Conservation (phyloP, 2,797 vertebrate genomes). For the Australoheros facetus region DNA sequence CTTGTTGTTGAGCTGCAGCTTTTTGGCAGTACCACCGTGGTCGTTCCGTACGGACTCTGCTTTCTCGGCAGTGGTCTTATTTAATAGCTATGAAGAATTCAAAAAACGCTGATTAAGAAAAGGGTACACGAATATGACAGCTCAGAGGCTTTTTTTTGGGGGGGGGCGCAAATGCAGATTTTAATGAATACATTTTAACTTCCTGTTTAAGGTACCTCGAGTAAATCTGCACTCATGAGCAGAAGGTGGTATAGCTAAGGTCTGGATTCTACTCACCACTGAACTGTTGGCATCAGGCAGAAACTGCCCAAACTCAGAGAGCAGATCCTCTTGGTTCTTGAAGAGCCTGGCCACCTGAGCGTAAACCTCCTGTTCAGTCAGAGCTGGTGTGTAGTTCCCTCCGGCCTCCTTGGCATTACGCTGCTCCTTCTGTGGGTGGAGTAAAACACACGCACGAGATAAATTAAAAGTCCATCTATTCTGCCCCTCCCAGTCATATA, state of each 20-base stretch:
- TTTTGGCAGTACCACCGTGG: slow-evolving; percentile 92
- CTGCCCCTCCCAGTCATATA: not conserved
- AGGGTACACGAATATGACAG: not conserved
- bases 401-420: slow-evolving; percentile 98
- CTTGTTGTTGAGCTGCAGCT: slow-evolving; percentile 93
- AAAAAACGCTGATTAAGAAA: not conserved
- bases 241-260: not conserved
- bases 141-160: not conserved
- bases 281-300: slow-evolving; percentile 98
- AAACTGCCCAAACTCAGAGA: slow-evolving; percentile 98
- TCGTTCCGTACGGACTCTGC: slow-evolving; percentile 95
- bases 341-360: slow-evolving; percentile 97
- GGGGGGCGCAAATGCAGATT: not conserved
- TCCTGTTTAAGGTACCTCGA: not conserved
- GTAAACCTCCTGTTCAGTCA: slow-evolving; percentile 98
- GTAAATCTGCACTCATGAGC: not conserved
- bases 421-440: slow-evolving; percentile 90
- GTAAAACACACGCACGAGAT: not conserved
- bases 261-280: slow-evolving; percentile 81
- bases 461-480: not conserved
- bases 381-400: slow-evolving; percentile 94
- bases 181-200: not conserved
- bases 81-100: slow-evolving; percentile 58
- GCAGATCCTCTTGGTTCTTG: slow-evolving; percentile 98
- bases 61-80: slow-evolving; percentile 91